Conservation (phyloP, 2,888 invertebrate species). For the Stomorhina lunata region DNA sequence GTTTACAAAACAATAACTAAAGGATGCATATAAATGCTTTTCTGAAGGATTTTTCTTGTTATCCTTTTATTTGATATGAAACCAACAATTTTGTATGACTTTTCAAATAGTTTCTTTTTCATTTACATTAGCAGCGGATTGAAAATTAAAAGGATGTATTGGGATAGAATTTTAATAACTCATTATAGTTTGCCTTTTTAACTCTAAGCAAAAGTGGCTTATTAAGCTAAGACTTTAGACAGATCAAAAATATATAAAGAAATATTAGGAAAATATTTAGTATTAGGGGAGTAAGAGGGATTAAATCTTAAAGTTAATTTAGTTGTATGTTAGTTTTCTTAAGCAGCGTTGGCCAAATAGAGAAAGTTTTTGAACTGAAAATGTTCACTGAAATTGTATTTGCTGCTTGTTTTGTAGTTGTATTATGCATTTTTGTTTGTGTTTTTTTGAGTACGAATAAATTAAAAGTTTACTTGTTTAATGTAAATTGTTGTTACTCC, state of each 20-base stretch:
- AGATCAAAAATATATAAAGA: not conserved
- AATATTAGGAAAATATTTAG: not conserved
- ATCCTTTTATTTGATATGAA: conserved; percentile 45
- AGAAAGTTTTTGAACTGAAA: too few species aligned
- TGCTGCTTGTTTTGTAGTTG: too few species aligned
- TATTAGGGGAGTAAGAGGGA: too few species aligned
- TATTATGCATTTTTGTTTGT: too few species aligned
- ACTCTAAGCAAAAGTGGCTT: conserved; percentile 74
- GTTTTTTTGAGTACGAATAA: too few species aligned
- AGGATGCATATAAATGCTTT: conserved; percentile 46
- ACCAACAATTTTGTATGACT: conserved; percentile 76
- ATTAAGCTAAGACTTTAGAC: conserved; percentile 70
- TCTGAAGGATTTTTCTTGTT: not conserved
- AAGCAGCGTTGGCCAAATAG: too few species aligned
- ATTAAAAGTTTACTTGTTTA: too few species aligned
- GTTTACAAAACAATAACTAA: conserved; percentile 27
- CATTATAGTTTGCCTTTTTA: conserved; percentile 71
- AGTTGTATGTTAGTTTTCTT: too few species aligned
- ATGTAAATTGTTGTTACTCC: too few species aligned
- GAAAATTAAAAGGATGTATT: not conserved
- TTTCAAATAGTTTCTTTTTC: conserved; percentile 77
- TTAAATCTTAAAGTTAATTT: too few species aligned
- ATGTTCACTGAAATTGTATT: too few species aligned
- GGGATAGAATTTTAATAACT: conserved; percentile 71
- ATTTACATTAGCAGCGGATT: conserved; percentile 10